Base-by-base conservation (phyloP, 2,113 vertebrate genomes). In the Zingel zingel region DNA sequence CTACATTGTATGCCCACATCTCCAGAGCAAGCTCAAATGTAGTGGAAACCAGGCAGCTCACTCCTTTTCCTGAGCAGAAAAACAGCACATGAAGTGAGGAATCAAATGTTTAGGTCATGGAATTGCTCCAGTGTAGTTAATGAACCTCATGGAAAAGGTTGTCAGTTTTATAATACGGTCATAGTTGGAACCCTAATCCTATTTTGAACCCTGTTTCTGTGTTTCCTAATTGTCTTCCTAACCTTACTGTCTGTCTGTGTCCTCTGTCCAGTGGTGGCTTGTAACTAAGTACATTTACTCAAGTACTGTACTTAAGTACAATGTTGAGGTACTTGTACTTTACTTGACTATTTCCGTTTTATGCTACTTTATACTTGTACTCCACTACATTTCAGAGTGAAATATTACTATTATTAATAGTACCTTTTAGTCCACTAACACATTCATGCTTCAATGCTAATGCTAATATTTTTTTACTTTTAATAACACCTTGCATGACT, bases 81-180 rank as follows among this genome's bases (percentile, higher is more conserved):
- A 83, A 36, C 43, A 54, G 56, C 77, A 21, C 57, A 70, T 68
- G 15, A 30, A 68, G 16, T 4, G 25, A 23, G 36, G 71, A 72
- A 82, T 75, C 36, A 0, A 6, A n/a, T 77, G 77, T 66, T 78
- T 66, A 66, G 77, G 66, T 64, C 83, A 68, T 43, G 67, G 68
- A 68, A n/a, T 2, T 14, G 15, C 50, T 73, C 51, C 69, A 50
- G 1, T 7, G 15, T 33, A 15, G 53, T 78, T 58, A 75, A 67
- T 75, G n/a, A 78, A 77, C 45, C 15, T 72, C 33, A 47, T 71
- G 70, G 70, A 86, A 78, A 84, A 67, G 73, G 70, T 43, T 59
- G 1, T 25, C 27, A 82, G 53, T 33, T 48, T 70, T 5, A 67
- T 43, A 57, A 48, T 13, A 18, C n/a, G 15, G 10, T 39, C 71